Evolutionary conservation across 2,888 invertebrate genomes (phyloP).

Genomic region (Coenonympha arcania): DNA sequence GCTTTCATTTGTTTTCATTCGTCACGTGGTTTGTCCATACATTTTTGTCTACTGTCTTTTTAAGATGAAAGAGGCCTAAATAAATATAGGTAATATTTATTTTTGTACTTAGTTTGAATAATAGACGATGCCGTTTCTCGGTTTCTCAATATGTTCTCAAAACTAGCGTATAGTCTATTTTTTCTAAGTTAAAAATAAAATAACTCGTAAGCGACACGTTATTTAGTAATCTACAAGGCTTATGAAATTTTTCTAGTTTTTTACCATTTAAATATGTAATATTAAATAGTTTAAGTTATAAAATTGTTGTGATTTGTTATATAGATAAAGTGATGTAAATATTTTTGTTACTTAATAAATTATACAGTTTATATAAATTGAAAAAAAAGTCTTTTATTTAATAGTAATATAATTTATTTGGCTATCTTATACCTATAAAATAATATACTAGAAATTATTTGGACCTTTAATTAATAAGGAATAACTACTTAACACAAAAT

Average conservation of each 20-base stretch:
- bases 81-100: no score
- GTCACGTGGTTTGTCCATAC: no score
- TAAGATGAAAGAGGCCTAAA: no score
- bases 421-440: neutral
- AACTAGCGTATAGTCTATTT: no score
- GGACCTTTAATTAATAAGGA: neutral
- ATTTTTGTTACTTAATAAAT: constrained; percentile 55
- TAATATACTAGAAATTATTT: neutral
- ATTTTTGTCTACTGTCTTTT: no score
- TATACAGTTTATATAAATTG: constrained; percentile 17
- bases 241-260: no score
- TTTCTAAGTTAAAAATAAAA: no score
- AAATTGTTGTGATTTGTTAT: constrained; percentile 21
- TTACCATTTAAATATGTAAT: neutral
- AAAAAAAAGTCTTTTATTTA: constrained; percentile 21
- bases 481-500: neutral
- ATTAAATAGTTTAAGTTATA: constrained; percentile 1
- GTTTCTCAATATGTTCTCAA: no score
- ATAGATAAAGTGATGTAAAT: constrained; percentile 46
- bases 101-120: neutral
- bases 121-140: no score
- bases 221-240: no score
- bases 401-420: constrained; percentile 10
- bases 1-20: no score
- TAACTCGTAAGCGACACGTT: no score